Evolutionary conservation across 2,888 invertebrate genomes (phyloP).

Genomic region (Tenodera sinensis): DNA sequence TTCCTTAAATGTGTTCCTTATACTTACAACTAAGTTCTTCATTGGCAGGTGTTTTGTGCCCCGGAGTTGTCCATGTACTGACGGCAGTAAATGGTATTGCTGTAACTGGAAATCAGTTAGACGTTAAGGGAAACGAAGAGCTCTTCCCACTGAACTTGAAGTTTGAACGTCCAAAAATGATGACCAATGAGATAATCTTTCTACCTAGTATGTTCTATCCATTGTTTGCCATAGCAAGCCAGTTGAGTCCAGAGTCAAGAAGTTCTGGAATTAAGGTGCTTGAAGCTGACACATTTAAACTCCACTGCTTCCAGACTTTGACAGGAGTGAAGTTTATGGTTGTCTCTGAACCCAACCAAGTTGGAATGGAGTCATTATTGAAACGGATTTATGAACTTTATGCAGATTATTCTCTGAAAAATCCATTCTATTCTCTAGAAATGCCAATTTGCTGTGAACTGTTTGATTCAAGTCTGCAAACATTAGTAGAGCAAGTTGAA

Average conservation of each 20-base stretch:
- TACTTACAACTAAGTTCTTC: too few species aligned
- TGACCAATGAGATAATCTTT: constrained; percentile 97
- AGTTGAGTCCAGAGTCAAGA: constrained; percentile 91
- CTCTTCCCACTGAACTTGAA: constrained; percentile 88
- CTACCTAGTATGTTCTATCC: constrained; percentile 98
- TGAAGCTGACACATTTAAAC: constrained; percentile 90
- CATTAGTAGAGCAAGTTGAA: constrained; percentile 80
- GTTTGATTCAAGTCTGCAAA: constrained; percentile 87
- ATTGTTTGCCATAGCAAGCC: constrained; percentile 93
- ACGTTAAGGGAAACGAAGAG: constrained; percentile 72
- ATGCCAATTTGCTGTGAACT: constrained; percentile 98
- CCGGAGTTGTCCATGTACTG: constrained; percentile 92
- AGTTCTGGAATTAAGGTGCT: constrained; percentile 92
- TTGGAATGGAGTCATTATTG: constrained; percentile 83
- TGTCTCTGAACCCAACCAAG: constrained; percentile 82
- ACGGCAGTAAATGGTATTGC: constrained; percentile 80
- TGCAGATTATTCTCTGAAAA: constrained; percentile 96
- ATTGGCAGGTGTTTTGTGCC: too few species aligned
- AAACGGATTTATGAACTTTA: constrained; percentile 94
- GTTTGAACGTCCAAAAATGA: constrained; percentile 88
- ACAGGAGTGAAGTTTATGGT: constrained; percentile 90
- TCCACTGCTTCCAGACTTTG: constrained; percentile 95
- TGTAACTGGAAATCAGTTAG: constrained; percentile 67
- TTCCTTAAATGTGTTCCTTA: too few species aligned
- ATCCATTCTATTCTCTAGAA: constrained; percentile 98